These are phyloP conservation scores for Gymnoscelis rufifasciata DNA, from an alignment of 2,888 invertebrate genomes.

Conservation along the genomic window DNA sequence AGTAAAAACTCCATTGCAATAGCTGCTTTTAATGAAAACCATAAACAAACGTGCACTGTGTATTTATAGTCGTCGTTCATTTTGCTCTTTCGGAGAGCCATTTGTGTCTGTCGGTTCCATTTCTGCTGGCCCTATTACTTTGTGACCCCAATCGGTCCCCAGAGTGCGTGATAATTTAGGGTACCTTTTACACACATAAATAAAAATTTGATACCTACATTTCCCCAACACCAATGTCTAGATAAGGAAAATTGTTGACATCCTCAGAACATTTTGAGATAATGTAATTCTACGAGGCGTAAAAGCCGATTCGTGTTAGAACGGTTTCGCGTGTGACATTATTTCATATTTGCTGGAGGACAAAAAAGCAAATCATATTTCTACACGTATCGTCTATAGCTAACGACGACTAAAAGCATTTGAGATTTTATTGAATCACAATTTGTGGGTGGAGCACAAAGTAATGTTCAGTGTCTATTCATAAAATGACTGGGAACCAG, in stretches of 20 bases:
- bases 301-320: slow-evolving; percentile 64
- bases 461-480: too few species aligned
- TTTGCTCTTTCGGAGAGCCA: background rate
- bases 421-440: slow-evolving; percentile 44
- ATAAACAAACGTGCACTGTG: background rate
- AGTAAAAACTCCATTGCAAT: background rate
- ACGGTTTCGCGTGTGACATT: slow-evolving; percentile 44
- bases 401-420: slow-evolving; percentile 36
- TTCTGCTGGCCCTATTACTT: background rate
- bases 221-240: slow-evolving; percentile 33
- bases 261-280: slow-evolving; percentile 39
- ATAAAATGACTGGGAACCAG: background rate
- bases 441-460: slow-evolving; percentile 46
- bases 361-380: slow-evolving; percentile 57
- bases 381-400: slow-evolving; percentile 28
- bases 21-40: background rate
- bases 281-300: slow-evolving; percentile 52
- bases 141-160: background rate
- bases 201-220: slow-evolving; percentile 1
- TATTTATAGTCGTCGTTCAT: background rate
- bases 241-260: slow-evolving; percentile 35
- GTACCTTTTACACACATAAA: background rate
- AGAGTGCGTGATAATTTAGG: too few species aligned
- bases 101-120: background rate
- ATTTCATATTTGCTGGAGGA: slow-evolving; percentile 48